Evolutionary conservation across 2,888 invertebrate genomes (phyloP).

Genomic region (Leucoma salicis): DNA sequence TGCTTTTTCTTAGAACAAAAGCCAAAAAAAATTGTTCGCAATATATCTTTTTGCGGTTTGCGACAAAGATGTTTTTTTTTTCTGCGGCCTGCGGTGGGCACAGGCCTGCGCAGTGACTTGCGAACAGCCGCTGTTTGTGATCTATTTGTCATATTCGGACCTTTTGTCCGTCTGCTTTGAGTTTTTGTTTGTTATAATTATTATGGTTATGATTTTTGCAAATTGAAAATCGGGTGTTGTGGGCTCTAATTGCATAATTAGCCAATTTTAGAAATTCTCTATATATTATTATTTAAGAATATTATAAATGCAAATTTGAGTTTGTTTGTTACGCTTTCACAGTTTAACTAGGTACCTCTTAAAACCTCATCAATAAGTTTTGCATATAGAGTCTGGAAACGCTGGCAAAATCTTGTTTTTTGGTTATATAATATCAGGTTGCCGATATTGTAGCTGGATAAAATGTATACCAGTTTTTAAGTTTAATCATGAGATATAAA

Average conservation of each 20-base stretch:
- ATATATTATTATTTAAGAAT: too few species aligned
- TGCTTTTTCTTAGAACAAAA: slow-evolving; percentile 9
- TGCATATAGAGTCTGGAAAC: too few species aligned
- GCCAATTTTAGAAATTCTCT: background rate
- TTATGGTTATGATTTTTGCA: slow-evolving; percentile 28
- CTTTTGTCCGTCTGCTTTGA: slow-evolving; percentile 41
- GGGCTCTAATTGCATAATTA: background rate
- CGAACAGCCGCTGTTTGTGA: slow-evolving; percentile 44
- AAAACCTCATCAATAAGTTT: too few species aligned
- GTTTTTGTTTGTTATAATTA: slow-evolving; percentile 34
- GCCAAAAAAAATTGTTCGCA: slow-evolving; percentile 15
- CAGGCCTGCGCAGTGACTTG: slow-evolving; percentile 53
- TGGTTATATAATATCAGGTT: too few species aligned
- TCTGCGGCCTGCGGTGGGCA: slow-evolving; percentile 32
- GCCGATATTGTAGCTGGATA: too few species aligned
- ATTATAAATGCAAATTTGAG: too few species aligned
- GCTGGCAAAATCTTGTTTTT: too few species aligned
- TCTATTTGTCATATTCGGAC: slow-evolving; percentile 59
- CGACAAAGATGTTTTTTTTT: slow-evolving; percentile 56
- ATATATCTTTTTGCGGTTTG: slow-evolving; percentile 51
- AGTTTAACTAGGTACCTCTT: too few species aligned
- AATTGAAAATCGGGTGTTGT: slow-evolving; percentile 10
- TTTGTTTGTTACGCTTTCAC: too few species aligned
- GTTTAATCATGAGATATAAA: too few species aligned
- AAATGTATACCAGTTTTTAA: too few species aligned